Conservation (phyloP, 2,888 invertebrate genomes). For the Nomada flava region DNA sequence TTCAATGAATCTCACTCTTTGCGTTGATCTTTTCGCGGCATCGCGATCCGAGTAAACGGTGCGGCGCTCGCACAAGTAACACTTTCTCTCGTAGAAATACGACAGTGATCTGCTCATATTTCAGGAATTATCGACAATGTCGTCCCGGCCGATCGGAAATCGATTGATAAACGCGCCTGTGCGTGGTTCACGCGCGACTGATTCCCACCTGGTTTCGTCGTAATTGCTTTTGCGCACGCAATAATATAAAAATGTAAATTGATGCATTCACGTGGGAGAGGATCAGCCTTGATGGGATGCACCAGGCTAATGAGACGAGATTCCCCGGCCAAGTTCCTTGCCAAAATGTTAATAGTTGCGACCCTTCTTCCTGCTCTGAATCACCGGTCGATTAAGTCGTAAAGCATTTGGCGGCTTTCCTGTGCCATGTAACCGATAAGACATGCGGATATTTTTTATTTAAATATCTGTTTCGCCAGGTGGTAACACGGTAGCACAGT, state of each 20-base stretch:
- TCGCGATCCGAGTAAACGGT: constrained; percentile 3
- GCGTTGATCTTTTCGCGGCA: neutral
- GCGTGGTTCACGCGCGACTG: constrained; percentile 45
- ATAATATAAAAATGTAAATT: constrained; percentile 56
- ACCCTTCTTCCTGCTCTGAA: constrained; percentile 23
- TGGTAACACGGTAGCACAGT: neutral
- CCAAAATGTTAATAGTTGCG: constrained; percentile 60
- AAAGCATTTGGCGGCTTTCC: constrained; percentile 30
- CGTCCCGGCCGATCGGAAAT: neutral
- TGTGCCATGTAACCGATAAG: neutral
- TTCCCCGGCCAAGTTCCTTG: constrained; percentile 15
- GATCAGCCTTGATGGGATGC: constrained; percentile 49
- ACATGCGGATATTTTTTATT: constrained; percentile 4
- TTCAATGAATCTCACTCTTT: constrained; percentile 49
- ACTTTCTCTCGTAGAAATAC: constrained; percentile 54
- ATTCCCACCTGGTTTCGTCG: constrained; percentile 24
- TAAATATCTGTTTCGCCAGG: neutral
- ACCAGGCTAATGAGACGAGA: constrained; percentile 29
- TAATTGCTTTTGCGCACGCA: constrained; percentile 43
- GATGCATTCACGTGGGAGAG: constrained; percentile 55
- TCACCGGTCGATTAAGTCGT: constrained; percentile 37
- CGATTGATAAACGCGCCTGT: constrained; percentile 3
- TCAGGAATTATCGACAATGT: neutral
- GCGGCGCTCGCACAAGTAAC: constrained; percentile 52
- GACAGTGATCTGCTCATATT: constrained; percentile 32